Base-by-base conservation (phyloP, 2,797 vertebrate genomes). In the Sebastes oblongus region DNA sequence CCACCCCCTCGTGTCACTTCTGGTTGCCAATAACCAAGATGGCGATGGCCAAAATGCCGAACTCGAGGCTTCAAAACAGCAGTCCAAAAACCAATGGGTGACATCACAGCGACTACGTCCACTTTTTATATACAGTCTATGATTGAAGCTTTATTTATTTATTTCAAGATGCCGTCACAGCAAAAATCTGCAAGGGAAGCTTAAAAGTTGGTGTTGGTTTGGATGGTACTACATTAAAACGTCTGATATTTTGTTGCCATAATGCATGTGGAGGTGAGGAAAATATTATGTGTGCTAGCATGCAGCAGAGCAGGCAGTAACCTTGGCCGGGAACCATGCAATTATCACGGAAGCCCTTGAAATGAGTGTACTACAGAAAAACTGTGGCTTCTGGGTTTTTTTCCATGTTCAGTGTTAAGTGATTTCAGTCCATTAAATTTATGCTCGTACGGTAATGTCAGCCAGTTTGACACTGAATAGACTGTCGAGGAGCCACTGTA, bases 391-490 rank as follows among this genome's bases (percentile, higher is more conserved):
- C 42, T 77, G 62, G n/a, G 1, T 1, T 72, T 75, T 75, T 81
- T 83, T 79, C 75, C 77, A 75, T 71, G 64, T 88, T 88, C 71
- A 27, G 64, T 76, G 71, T 86, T 82, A 82, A 88, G 78, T 82
- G 67, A 83, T 72, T 67, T 78, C 61, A 73, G 54, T 78, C 72
- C 77, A 81, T 82, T 88, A 82, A 54, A 85, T 61, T 59, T 80
- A 65, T 70, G 68, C 55, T 66, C 34, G 2, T 39, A 62, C 18
- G n/a, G 52, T 56, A 68, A 84, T 72, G 75, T 72, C 64, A 55
- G 70, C n/a, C 77, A 69, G 68, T 79, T 62, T 76, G 76, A 84
- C 39, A 82, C 29, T 77, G 25, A 65, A 66, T 78, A 61, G 66
- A 62, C 78, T 72, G 50, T 29, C 54, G 65, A 84, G 72, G 61